Evolutionary conservation across 1,140 invertebrate genomes (phyloP).

Genomic region (Zaprionus davidi): DNA sequence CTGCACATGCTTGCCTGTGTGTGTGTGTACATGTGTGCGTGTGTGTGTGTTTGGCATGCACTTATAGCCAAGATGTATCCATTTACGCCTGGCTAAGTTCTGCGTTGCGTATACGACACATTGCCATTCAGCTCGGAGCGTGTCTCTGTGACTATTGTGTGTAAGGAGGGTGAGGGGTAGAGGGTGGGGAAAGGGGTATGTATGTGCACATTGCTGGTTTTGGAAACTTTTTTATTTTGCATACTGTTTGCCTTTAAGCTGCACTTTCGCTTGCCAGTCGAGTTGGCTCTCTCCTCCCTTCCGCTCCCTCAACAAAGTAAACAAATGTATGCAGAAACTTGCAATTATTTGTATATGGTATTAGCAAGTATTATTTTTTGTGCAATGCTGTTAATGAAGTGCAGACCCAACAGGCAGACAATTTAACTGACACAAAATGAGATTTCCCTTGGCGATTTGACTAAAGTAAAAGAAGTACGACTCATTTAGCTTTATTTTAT

Average conservation of each 20-base stretch:
- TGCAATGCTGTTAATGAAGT: conserved; percentile 1
- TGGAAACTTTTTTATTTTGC: conserved; percentile 65
- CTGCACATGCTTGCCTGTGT: conserved; percentile 4
- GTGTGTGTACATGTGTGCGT: conserved; percentile 14
- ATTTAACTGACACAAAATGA: neutral
- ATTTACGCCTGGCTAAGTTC: conserved; percentile 78
- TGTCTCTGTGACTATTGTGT: conserved; percentile 29
- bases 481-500: neutral
- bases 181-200: neutral
- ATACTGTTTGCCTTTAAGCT: conserved; percentile 68
- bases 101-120: conserved; percentile 77
- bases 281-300: neutral
- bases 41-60: conserved; percentile 47
- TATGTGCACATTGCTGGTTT: neutral
- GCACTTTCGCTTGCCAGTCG: conserved; percentile 52
- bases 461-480: neutral
- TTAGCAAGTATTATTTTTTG: conserved; percentile 9
- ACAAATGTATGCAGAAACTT: conserved; percentile 3
- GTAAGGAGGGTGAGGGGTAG: neutral
- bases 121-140: conserved; percentile 42
- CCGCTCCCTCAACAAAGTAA: neutral
- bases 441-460: neutral
- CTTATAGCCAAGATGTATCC: conserved; percentile 75
- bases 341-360: conserved; percentile 11
- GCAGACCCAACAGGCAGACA: neutral